Evolutionary conservation across 2,797 vertebrate genomes (phyloP).

Genomic region (Ptychobarbus kaznakovi): DNA sequence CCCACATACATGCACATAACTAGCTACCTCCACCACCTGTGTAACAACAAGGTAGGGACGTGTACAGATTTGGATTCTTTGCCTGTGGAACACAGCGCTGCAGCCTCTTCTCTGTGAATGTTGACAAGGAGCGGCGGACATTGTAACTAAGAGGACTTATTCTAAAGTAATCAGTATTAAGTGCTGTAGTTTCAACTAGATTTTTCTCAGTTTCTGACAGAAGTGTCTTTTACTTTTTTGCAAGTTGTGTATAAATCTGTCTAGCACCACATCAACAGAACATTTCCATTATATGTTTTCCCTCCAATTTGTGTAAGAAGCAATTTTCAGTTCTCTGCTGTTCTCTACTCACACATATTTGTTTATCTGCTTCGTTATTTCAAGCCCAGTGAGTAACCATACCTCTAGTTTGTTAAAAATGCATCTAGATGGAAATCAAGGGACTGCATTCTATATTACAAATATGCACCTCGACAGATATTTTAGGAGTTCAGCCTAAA

Average conservation of each 20-base stretch:
- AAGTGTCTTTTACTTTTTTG: slow-evolving; percentile 51
- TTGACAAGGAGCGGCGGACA: slow-evolving; percentile 53
- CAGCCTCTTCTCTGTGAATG: slow-evolving; percentile 57
- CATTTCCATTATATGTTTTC: slow-evolving; percentile 23
- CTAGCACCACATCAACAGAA: slow-evolving; percentile 39
- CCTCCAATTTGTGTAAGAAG: slow-evolving; percentile 11
- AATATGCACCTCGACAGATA: not conserved
- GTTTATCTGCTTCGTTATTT: slow-evolving; percentile 28
- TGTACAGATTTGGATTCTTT: slow-evolving; percentile 52
- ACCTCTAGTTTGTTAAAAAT: slow-evolving; percentile 45
- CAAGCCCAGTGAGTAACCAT: slow-evolving; percentile 22
- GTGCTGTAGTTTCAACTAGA: slow-evolving; percentile 53
- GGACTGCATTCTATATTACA: not conserved
- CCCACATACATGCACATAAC: slow-evolving; percentile 51
- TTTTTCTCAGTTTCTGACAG: slow-evolving; percentile 48
- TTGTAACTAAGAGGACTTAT: slow-evolving; percentile 52
- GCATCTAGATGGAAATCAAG: slow-evolving; percentile 37
- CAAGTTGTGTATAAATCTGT: slow-evolving; percentile 53
- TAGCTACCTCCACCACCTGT: slow-evolving; percentile 81
- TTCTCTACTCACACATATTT: slow-evolving; percentile 6
- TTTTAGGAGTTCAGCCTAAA: not conserved
- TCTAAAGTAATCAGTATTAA: slow-evolving; percentile 53
- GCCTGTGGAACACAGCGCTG: slow-evolving; percentile 52
- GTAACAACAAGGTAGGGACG: slow-evolving; percentile 81
- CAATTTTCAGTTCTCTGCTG: slow-evolving; percentile 33